phyloP scores from a whole-genome alignment of 2,888 invertebrate species.

The Arge pagana region DNA sequence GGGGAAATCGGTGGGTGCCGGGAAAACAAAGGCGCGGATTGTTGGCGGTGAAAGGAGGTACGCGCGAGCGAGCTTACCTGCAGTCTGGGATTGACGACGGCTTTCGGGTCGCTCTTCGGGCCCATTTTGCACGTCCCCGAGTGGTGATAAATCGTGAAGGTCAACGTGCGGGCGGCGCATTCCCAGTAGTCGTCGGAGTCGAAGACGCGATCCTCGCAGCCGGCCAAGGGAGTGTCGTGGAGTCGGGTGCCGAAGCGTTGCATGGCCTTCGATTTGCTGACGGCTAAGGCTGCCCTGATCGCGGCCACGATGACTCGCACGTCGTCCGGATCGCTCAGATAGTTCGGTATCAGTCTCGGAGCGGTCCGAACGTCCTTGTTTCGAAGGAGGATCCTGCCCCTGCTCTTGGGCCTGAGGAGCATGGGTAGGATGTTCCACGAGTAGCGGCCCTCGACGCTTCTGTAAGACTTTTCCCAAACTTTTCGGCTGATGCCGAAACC shows the following conservation, averaged over 20 bases:
- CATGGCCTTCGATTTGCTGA: conserved; percentile 66
- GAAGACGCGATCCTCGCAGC: conserved; percentile 64
- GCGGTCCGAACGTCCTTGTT: conserved; percentile 68
- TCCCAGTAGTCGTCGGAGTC: conserved; percentile 73
- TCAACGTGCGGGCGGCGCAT: conserved; percentile 69
- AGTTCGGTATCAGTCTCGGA: conserved; percentile 72
- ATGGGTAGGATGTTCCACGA: conserved; percentile 68
- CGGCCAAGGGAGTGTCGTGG: conserved; percentile 62
- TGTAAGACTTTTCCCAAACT: conserved; percentile 64
- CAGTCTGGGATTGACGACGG: conserved; percentile 68
- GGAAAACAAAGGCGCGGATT: too few relatives aligned
- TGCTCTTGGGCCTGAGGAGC: conserved; percentile 70
- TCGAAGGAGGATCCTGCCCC: conserved; percentile 69
- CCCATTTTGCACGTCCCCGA: conserved; percentile 71
- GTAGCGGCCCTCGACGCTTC: conserved; percentile 60
- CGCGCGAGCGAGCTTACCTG: too few relatives aligned
- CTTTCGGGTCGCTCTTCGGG: conserved; percentile 62
- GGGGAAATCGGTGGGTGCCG: too few relatives aligned
- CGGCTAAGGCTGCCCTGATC: conserved; percentile 63
- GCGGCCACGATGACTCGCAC: conserved; percentile 66
- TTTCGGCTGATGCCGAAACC: conserved; percentile 64
- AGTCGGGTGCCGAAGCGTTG: conserved; percentile 63
- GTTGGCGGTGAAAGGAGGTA: too few relatives aligned
- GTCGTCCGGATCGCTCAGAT: conserved; percentile 69
- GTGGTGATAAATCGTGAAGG: conserved; percentile 74